A percentile compares a stretch with the other conserved stretches of the same genome.
phyloP scores from a whole-genome alignment of 2,888 invertebrate species.

The Callimorpha dominula region DNA sequence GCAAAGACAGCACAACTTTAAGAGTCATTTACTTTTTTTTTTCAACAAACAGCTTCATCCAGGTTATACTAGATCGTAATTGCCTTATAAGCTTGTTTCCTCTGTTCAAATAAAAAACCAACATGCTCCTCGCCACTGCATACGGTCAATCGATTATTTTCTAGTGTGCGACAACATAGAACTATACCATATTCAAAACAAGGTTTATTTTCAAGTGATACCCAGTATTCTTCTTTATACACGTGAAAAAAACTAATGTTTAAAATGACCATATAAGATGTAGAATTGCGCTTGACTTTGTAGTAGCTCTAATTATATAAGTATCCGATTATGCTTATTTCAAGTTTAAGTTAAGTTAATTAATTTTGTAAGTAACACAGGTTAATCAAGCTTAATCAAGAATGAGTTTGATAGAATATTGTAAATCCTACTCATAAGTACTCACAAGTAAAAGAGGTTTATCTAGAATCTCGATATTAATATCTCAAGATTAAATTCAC shows the following conservation, averaged over 20 bases:
- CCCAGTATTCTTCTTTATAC: background rate
- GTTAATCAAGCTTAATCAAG: too few species aligned
- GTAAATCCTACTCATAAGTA: too few species aligned
- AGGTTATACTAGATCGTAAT: constrained; percentile 63
- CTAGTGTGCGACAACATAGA: constrained; percentile 26
- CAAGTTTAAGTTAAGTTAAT: too few species aligned
- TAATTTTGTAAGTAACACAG: too few species aligned
- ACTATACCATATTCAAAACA: constrained; percentile 33
- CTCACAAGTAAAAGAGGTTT: too few species aligned
- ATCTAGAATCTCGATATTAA: too few species aligned
- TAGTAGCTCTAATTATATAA: background rate
- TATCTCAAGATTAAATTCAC: too few species aligned
- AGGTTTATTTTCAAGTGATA: constrained; percentile 29
- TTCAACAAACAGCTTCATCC: constrained; percentile 67
- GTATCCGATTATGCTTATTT: background rate
- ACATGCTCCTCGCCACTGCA: constrained; percentile 50
- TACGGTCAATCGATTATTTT: constrained; percentile 48
- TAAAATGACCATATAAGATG: constrained; percentile 15
- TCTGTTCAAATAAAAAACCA: constrained; percentile 57
- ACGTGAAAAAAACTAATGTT: constrained; percentile 8
- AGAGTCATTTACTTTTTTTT: constrained; percentile 56
- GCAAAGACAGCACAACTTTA: constrained; percentile 34
- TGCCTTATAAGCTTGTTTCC: constrained; percentile 64
- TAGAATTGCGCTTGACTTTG: background rate
- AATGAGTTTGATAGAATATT: background rate